phyloP scores from a whole-genome alignment of 1,140 invertebrate genomes.

The Hirudo medicinalis region DNA sequence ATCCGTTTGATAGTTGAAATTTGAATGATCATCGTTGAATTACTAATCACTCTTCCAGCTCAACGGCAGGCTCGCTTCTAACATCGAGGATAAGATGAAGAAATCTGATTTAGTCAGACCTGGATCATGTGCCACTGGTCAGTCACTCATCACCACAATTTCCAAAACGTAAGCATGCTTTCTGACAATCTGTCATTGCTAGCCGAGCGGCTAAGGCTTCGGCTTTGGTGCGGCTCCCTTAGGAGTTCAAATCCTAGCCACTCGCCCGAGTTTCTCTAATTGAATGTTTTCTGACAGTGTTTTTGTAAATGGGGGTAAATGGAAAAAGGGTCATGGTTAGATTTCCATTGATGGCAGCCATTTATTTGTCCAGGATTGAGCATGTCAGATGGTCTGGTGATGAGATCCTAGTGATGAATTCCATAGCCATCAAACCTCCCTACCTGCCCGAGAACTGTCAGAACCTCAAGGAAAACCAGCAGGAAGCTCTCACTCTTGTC shows the following conservation, averaged over 20 bases:
- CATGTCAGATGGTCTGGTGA: conserved; percentile 7
- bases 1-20: no score
- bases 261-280: no score
- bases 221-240: no score
- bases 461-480: not conserved
- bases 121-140: not conserved
- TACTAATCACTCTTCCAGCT: not conserved
- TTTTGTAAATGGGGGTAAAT: not conserved
- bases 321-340: no score
- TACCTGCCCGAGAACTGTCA: not conserved
- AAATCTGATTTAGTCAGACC: not conserved
- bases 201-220: no score
- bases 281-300: no score
- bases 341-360: not conserved
- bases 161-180: conserved; percentile 7
- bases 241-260: no score
- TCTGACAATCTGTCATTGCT: no score
- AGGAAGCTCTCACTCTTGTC: conserved; percentile 7
- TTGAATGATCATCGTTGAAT: no score
- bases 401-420: not conserved
- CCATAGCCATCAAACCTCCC: not conserved
- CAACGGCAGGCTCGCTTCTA: not conserved
- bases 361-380: not conserved
- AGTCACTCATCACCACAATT: not conserved
- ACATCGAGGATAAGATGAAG: conserved; percentile 7